A percentile compares a stretch with the other conserved stretches of the same genome.
phyloP scores from a whole-genome alignment of 2,888 invertebrate genomes.

The Caenorhabditis japonica region DNA sequence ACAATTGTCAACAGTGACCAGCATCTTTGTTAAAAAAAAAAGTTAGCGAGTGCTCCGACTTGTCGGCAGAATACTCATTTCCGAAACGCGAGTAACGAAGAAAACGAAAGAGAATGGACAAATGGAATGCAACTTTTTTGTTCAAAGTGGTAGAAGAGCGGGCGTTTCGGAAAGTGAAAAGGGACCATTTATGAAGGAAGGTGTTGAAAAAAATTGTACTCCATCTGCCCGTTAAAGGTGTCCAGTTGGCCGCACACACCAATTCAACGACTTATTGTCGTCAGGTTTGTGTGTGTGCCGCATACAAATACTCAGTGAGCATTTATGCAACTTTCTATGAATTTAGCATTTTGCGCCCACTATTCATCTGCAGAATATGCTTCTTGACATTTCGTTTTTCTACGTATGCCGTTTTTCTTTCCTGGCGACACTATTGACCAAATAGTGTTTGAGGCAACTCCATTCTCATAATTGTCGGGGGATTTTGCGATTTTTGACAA shows the following conservation, averaged over 20 bases:
- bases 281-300: not conserved
- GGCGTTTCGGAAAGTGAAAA: conserved; percentile 15
- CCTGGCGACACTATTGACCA: conserved; percentile 2
- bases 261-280: conserved; percentile 53
- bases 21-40: conserved; percentile 36
- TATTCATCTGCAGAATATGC: conserved; percentile 54
- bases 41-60: conserved; percentile 22
- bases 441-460: conserved; percentile 29
- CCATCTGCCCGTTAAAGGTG: conserved; percentile 16
- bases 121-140: conserved; percentile 43
- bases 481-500: conserved; percentile 13
- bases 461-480: conserved; percentile 37
- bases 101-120: conserved; percentile 34
- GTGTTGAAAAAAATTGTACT: conserved; percentile 7
- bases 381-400: conserved; percentile 44
- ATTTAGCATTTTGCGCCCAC: conserved; percentile 56
- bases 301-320: conserved; percentile 51
- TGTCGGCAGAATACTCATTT: conserved; percentile 52
- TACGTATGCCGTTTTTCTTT: conserved; percentile 2
- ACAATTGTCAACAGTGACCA: conserved; percentile 39
- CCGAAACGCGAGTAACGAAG: conserved; percentile 38
- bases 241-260: conserved; percentile 52
- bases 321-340: conserved; percentile 60
- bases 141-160: too few species aligned
- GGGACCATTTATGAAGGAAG: conserved; percentile 50